Evolutionary conservation across 2,797 vertebrate genomes (phyloP).

Genomic region (Syndactyla subalaris): DNA sequence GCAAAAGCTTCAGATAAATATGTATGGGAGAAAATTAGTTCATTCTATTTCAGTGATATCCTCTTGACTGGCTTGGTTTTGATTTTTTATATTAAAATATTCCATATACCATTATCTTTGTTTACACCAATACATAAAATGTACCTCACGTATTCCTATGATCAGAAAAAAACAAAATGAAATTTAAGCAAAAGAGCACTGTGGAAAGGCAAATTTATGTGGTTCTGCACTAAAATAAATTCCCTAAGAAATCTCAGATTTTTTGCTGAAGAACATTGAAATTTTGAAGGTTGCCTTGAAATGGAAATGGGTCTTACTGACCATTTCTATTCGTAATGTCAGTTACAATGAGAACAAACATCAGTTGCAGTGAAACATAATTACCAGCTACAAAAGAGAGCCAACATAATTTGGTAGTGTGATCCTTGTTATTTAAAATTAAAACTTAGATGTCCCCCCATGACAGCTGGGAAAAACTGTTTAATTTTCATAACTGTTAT

Average conservation of each 20-base stretch:
- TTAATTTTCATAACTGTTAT: not conserved
- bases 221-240: not conserved
- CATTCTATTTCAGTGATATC: not conserved
- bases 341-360: not conserved
- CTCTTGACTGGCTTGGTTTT: not conserved
- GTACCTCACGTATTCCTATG: not conserved
- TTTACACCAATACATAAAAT: not conserved
- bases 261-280: not conserved
- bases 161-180: not conserved
- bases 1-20: not conserved
- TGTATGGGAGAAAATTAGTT: rapidly evolving
- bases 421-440: not conserved
- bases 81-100: not conserved
- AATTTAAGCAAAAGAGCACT: not conserved
- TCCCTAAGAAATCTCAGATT: not conserved
- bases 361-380: not conserved
- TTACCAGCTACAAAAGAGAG: not conserved
- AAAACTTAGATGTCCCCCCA: not conserved
- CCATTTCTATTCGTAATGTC: not conserved
- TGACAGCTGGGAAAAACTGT: not conserved
- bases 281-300: not conserved
- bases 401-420: not conserved
- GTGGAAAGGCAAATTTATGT: not conserved
- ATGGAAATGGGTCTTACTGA: not conserved
- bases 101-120: not conserved